Conservation (phyloP, 1,140 invertebrate species). For the Lethrus apterus region DNA sequence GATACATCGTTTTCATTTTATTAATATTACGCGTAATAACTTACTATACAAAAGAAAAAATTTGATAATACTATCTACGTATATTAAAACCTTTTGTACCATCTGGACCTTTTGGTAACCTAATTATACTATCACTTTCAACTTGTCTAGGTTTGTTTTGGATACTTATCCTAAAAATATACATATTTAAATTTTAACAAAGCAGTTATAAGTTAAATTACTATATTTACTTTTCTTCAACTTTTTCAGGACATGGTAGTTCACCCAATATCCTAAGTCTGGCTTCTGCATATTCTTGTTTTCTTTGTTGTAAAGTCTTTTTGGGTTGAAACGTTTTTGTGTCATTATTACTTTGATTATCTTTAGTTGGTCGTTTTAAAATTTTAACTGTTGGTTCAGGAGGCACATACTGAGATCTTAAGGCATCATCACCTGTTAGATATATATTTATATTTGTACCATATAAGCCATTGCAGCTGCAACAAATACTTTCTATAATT, state of each 20-base stretch:
- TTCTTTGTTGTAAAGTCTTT: conserved; percentile 77
- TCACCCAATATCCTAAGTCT: conserved; percentile 75
- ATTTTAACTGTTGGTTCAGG: conserved; percentile 75
- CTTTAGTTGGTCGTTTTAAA: conserved; percentile 61
- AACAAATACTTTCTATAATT: conserved; percentile 9
- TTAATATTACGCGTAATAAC: no score
- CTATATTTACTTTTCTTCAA: conserved; percentile 52
- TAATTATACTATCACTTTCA: conserved; percentile 40
- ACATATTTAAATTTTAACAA: conserved; percentile 6
- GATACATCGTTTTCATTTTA: no score
- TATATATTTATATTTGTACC: conserved; percentile 34
- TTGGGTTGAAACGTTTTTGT: conserved; percentile 63
- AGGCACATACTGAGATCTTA: conserved; percentile 44
- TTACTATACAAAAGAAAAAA: conserved; percentile 10
- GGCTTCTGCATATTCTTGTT: conserved; percentile 82
- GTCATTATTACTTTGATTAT: conserved; percentile 52
- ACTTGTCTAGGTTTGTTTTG: conserved; percentile 27
- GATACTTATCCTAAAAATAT: conserved; percentile 28
- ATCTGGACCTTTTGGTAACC: conserved; percentile 51
- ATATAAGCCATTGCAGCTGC: conserved; percentile 25
- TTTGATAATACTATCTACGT: conserved; percentile 45
- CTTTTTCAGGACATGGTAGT: conserved; percentile 67
- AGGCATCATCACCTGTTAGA: conserved; percentile 38
- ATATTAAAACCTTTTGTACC: conserved; percentile 51
- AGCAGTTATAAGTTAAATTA: background rate